phyloP scores from a whole-genome alignment of 2,113 vertebrate genomes.

The Phyllostomus discolor region DNA sequence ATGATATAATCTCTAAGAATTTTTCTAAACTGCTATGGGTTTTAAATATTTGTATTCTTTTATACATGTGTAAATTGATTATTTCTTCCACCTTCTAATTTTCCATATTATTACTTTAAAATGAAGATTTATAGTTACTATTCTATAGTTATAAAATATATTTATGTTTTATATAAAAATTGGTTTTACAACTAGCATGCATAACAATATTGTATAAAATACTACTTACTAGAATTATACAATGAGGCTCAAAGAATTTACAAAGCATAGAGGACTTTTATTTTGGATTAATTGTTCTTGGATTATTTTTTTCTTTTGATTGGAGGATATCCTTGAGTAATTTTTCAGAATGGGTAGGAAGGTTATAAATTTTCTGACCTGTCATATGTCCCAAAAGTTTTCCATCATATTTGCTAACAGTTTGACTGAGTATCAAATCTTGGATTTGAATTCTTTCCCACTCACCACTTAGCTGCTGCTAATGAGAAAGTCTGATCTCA shows the following conservation, averaged over 20 bases:
- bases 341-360: not conserved
- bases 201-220: not conserved
- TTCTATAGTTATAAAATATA: not conserved
- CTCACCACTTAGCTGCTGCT: not conserved
- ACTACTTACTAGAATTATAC: not conserved
- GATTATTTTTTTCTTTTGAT: not conserved
- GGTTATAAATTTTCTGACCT: not conserved
- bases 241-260: not conserved
- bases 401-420: not conserved
- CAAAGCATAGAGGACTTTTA: not conserved
- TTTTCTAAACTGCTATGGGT: not conserved
- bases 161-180: not conserved
- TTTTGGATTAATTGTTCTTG: not conserved
- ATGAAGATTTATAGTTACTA: not conserved
- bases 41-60: not conserved
- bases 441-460: not conserved
- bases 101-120: not conserved
- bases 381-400: not conserved
- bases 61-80: not conserved
- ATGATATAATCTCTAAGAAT: not conserved
- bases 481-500: not conserved
- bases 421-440: not conserved
- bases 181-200: not conserved
- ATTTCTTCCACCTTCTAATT: not conserved
- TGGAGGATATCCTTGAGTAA: not conserved